Conservation (phyloP, 1,140 invertebrate genomes). For the Drosophila funebris region DNA sequence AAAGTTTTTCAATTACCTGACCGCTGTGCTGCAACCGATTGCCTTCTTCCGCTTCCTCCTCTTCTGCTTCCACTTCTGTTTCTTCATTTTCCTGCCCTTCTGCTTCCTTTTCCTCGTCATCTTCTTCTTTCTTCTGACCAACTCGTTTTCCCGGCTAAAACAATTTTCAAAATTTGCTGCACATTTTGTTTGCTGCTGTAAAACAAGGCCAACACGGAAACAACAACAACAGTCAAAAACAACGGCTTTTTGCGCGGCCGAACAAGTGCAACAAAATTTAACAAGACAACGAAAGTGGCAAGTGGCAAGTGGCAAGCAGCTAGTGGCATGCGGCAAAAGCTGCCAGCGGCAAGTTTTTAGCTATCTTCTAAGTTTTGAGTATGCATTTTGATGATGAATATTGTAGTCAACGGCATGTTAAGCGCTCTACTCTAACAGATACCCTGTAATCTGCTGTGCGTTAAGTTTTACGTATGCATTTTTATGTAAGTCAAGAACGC, state of each 20-base stretch:
- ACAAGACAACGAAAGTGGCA: constrained; percentile 50
- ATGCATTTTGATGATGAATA: constrained; percentile 48
- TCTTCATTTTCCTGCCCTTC: too few relatives aligned
- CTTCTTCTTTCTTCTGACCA: constrained; percentile 16
- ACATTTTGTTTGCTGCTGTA: constrained; percentile 40
- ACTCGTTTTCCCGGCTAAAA: constrained; percentile 21
- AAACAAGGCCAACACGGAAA: constrained; percentile 7
- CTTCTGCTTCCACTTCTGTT: too few relatives aligned
- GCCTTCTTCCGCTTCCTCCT: neutral
- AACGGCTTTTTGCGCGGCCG: constrained; percentile 18
- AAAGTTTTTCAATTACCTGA: constrained; percentile 80
- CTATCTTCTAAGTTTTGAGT: constrained; percentile 17
- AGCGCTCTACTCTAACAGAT: neutral
- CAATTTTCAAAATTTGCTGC: constrained; percentile 49
- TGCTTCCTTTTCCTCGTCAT: too few relatives aligned
- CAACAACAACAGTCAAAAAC: constrained; percentile 5
- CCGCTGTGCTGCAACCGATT: constrained; percentile 37
- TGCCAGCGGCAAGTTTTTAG: constrained; percentile 22
- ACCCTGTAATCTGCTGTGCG: neutral
- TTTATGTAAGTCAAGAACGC: too few relatives aligned
- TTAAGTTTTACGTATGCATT: too few relatives aligned
- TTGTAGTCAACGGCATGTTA: constrained; percentile 25
- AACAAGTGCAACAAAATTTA: constrained; percentile 26
- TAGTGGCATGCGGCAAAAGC: constrained; percentile 1
- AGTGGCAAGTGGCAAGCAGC: constrained; percentile 26